Conservation (phyloP, 1,140 invertebrate species). For the Drosophila gunungcola region DNA sequence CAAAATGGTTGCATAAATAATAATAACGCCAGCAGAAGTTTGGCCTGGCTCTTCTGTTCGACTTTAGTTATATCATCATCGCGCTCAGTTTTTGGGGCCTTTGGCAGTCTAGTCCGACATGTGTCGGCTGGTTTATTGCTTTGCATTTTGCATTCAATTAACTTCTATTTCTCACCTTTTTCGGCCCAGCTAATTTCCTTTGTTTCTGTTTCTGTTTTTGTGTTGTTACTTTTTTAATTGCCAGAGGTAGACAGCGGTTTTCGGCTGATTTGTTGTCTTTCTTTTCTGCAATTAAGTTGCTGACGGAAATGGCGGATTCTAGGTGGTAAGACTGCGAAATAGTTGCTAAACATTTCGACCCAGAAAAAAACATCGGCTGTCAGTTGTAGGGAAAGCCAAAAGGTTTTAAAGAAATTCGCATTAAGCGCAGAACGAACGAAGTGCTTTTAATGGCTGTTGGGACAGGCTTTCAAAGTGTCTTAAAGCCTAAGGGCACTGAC, state of each 20-base stretch:
- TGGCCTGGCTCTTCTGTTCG: constrained; percentile 25
- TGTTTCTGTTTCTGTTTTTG: constrained; percentile 51
- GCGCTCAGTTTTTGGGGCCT: constrained; percentile 26
- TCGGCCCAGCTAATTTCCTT: constrained; percentile 64
- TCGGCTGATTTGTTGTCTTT: constrained; percentile 46
- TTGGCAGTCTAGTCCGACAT: constrained; percentile 51
- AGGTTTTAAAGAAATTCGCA: constrained; percentile 17
- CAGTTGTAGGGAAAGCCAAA: constrained; percentile 49
- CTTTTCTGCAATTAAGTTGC: constrained; percentile 46
- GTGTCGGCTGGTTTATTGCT: constrained; percentile 56
- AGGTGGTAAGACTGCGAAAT: constrained; percentile 38
- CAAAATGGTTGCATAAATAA: constrained; percentile 76
- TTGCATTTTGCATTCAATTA: constrained; percentile 77
- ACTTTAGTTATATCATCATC: constrained; percentile 54
- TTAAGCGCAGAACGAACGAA: constrained; percentile 32
- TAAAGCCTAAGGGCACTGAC: constrained; percentile 7
- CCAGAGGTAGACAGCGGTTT: constrained; percentile 14
- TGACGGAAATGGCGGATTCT: constrained; percentile 64
- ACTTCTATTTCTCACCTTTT: constrained; percentile 74
- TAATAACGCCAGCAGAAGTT: constrained; percentile 39
- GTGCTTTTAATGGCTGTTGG: constrained; percentile 33
- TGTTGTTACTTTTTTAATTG: constrained; percentile 58
- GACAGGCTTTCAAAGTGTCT: constrained; percentile 26
- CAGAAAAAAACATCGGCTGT: constrained; percentile 60
- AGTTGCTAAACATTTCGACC: constrained; percentile 75